Percentiles rank a stretch among this genome's conserved stretches.
Evolutionary conservation across 1,140 invertebrate genomes (phyloP).

Genomic region (Cylas formicarius): DNA sequence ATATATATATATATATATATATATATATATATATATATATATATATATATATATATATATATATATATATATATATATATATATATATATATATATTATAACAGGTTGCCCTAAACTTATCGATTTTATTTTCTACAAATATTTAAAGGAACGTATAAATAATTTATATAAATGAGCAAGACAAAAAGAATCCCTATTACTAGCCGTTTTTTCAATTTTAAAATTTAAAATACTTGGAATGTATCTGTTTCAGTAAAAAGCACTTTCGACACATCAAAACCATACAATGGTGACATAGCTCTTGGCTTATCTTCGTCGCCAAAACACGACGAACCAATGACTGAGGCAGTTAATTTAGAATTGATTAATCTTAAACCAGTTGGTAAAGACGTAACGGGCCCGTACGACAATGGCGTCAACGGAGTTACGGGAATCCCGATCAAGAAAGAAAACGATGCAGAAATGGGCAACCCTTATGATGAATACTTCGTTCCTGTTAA

Average conservation of each 20-base stretch:
- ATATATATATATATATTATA: too few species aligned
- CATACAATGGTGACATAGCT: conserved; percentile 35
- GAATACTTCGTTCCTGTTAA: conserved; percentile 80
- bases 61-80: too few species aligned
- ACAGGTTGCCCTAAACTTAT: too few species aligned
- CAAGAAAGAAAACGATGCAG: conserved; percentile 64
- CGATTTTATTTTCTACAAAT: too few species aligned
- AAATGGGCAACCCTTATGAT: conserved; percentile 67
- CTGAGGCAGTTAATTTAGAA: conserved; percentile 72
- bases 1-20: too few species aligned
- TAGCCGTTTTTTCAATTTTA: too few species aligned
- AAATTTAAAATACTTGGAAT: too few species aligned
- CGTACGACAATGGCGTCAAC: conserved; percentile 40
- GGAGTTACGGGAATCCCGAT: conserved; percentile 41
- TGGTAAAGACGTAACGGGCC: conserved; percentile 40
- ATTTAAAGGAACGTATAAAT: too few species aligned
- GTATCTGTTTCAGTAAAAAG: conserved; percentile 17
- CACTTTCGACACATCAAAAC: conserved; percentile 35
- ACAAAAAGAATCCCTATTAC: too few species aligned
- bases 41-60: too few species aligned
- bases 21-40: too few species aligned
- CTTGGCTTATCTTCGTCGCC: conserved; percentile 6
- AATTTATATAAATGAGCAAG: too few species aligned
- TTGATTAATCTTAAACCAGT: conserved; percentile 65
- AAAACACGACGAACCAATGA: conserved; percentile 29